These are phyloP conservation scores for Phataginus tetradactyla DNA, from an alignment of 2,797 vertebrate genomes.

Conservation along the genomic window DNA sequence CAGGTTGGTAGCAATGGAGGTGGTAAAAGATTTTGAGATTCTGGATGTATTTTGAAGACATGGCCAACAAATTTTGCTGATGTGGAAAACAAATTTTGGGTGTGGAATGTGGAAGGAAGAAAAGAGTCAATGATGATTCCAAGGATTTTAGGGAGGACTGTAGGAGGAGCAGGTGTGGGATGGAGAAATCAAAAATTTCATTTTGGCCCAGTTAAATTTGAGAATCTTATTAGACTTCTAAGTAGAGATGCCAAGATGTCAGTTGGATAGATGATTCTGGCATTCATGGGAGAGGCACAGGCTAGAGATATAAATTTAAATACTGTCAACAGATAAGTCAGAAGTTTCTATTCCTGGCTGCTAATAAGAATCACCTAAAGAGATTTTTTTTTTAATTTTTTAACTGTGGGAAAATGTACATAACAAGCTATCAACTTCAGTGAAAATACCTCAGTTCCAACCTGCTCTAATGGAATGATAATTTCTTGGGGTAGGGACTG, in stretches of 20 bases:
- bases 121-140: background rate
- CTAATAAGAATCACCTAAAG: background rate
- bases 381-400: background rate
- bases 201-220: background rate
- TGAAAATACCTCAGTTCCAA: background rate
- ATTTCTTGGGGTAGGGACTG: background rate
- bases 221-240: conserved; percentile 32
- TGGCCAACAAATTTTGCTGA: background rate
- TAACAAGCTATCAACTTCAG: background rate
- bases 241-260: background rate
- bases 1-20: background rate
- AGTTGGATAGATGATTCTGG: background rate
- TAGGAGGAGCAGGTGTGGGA: background rate
- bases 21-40: background rate
- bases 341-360: conserved; percentile 1
- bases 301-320: background rate
- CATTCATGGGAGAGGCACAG: background rate
- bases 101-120: conserved; percentile 1
- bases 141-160: background rate
- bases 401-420: background rate
- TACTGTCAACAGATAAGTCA: background rate
- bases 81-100: background rate
- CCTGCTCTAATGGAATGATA: background rate
- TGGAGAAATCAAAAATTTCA: conserved; percentile 5
- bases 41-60: conserved; percentile 1